Percentiles rank a stretch among this genome's conserved stretches.
Conservation (phyloP, 2,797 vertebrate genomes). For the Limosa lapponica region DNA sequence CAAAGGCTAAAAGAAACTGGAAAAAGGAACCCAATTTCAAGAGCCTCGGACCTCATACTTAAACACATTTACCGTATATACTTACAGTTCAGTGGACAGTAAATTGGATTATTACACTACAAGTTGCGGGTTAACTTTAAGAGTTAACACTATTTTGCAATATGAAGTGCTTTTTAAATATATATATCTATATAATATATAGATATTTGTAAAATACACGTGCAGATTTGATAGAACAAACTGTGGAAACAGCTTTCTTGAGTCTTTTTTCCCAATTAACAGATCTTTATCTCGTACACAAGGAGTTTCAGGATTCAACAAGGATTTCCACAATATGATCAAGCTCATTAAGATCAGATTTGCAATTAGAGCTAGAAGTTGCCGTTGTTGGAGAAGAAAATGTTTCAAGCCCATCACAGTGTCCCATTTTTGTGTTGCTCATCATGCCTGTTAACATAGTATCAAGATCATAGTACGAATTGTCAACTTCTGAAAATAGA, state of each 20-base stretch:
- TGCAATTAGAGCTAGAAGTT: slow-evolving; percentile 85
- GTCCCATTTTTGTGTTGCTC: slow-evolving; percentile 86
- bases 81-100: background rate
- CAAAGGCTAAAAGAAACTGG: background rate
- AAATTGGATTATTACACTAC: slow-evolving; percentile 39
- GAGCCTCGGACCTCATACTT: background rate
- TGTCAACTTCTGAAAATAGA: slow-evolving; percentile 93
- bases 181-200: slow-evolving; percentile 64
- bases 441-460: slow-evolving; percentile 95
- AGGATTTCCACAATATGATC: slow-evolving; percentile 97
- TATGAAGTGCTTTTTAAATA: slow-evolving; percentile 58
- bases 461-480: slow-evolving; percentile 94
- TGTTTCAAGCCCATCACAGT: slow-evolving; percentile 89
- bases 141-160: slow-evolving; percentile 60
- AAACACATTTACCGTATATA: background rate
- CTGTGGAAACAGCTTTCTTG: background rate
- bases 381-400: slow-evolving; percentile 83
- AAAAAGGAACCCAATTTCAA: background rate
- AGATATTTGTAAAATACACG: slow-evolving; percentile 54
- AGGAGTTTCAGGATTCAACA: slow-evolving; percentile 87
- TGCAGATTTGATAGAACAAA: slow-evolving; percentile 52
- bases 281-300: background rate
- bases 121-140: slow-evolving; percentile 54
- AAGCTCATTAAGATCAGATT: slow-evolving; percentile 93
- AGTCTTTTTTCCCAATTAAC: slow-evolving; percentile 21